Base-by-base conservation (phyloP, 2,113 vertebrate species). In the Salvator merianae region DNA sequence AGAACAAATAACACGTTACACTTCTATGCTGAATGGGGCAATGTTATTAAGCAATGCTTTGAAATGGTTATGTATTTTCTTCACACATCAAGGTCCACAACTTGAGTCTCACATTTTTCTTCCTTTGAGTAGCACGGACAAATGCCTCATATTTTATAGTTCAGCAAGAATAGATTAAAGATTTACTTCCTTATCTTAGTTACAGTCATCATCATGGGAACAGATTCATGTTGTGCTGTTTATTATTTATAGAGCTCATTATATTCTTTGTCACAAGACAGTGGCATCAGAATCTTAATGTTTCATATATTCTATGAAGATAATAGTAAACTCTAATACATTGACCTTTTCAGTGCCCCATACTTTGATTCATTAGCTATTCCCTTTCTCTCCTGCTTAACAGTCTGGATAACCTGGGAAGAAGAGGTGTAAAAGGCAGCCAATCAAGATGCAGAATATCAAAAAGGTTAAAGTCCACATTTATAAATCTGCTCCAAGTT, bases 161-260 rank as follows among this genome's bases (percentile, higher is more conserved):
- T 28, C 47, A 88, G 79, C 38, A 77, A 81, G 76, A 90, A 88
- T 16, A 53, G 62, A 71, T 86, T 91, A 91, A 94, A 80, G 83
- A 87, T 89, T 92, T 93, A 86, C 72, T 90, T 62, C 75, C 70
- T 75, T 86, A 68, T 36, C 82, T 50, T 84, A 84, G 69, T 92
- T 93, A 88, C 87, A 95, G 88, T 92, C 84, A 90, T 91, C 90
- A 89, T 93, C 88, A 89, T 30, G 85, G 85, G 85, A 91, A 91
- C 88, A 93, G 84, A 94, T 94, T 92, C 85, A 92, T 94, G 84
- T 91, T 89, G 73, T 90, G 84, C 50, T 93, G 85, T 93, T 96
- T 95, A 93, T 95, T 95, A 94, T 94, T 94, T 94, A 93, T 93
- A 86, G 85, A 89, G 91, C 90, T 94, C 90, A 95, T 95, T 95